phyloP scores from a whole-genome alignment of 2,888 invertebrate genomes.

The Cynaeus angustus region DNA sequence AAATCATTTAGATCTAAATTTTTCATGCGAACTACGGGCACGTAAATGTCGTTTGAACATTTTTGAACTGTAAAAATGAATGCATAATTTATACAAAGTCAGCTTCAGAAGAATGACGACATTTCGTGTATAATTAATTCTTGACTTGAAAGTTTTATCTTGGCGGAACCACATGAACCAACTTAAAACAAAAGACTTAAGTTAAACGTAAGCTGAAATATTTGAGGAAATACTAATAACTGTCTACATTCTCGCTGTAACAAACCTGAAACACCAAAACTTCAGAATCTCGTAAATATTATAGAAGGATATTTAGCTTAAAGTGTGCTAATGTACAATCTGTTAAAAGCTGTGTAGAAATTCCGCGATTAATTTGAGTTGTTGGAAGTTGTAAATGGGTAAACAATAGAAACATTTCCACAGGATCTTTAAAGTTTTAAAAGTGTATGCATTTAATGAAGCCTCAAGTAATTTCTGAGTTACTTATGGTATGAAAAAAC shows the following conservation, averaged over 20 bases:
- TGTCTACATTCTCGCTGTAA: background rate
- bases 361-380: background rate
- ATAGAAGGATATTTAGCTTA: background rate
- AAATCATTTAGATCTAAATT: background rate
- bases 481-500: too few relatives aligned
- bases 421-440: too few relatives aligned
- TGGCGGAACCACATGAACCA: background rate
- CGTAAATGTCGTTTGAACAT: conserved; percentile 4
- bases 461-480: too few relatives aligned
- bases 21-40: background rate
- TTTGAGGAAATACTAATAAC: conserved; percentile 1
- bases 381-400: background rate
- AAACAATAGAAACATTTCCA: too few relatives aligned
- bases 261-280: background rate
- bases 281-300: background rate
- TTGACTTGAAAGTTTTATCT: background rate
- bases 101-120: background rate
- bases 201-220: background rate
- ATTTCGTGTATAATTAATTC: background rate
- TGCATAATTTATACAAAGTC: background rate
- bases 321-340: background rate
- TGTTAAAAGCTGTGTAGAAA: background rate
- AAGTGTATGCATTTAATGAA: too few relatives aligned
- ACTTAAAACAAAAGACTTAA: background rate
- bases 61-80: background rate